Base-by-base conservation (phyloP, 2,888 invertebrate genomes). In the Diarsia mendica region DNA sequence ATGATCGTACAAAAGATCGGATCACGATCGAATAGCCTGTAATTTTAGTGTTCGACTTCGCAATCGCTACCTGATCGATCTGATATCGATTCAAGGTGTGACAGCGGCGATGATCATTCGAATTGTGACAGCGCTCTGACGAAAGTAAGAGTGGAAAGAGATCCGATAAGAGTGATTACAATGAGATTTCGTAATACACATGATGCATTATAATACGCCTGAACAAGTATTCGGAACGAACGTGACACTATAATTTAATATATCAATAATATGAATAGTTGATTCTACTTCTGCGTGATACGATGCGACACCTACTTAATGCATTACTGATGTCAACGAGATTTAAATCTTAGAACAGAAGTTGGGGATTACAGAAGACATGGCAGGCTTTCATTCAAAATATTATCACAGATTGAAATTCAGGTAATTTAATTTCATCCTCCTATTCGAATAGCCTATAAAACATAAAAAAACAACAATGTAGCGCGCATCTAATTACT, bases 131-230 rank as follows among this genome's bases (percentile, higher is more conserved):
- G 84, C 85, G 76, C 87, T 85, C 85, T 91, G 91, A 90, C 91
- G 93, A 94, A 93, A 93, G 93, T 92, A 91, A 94, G 90, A 93
- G 93, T 92, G 84, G 86, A 82, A 82, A 88, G 85, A 92, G 91
- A 92, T 92, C 78, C 89, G 90, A 93, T 93, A 92, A 91, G 86
- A 87, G 77, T 90, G 89, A 92, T 92, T 87, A 92, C 92, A 92
- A 93, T 92, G 82, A 68, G 87, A 87, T 94, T 92, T 93, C 89
- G 89, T 91, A 93, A 94, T 87, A 78, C 79, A 83, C 80, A 90
- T 89, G 91, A 92, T 90, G 83, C 87, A 92, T 91, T 89, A 89
- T 87, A 90, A 86, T 83, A 88, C 86, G 89, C 89, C 88, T 84
- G 85, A 87, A 87, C 85, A 87, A 86, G 89, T 91, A 92, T 93